Base-by-base conservation (phyloP, 2,113 vertebrate species). In the Bos indicus region DNA sequence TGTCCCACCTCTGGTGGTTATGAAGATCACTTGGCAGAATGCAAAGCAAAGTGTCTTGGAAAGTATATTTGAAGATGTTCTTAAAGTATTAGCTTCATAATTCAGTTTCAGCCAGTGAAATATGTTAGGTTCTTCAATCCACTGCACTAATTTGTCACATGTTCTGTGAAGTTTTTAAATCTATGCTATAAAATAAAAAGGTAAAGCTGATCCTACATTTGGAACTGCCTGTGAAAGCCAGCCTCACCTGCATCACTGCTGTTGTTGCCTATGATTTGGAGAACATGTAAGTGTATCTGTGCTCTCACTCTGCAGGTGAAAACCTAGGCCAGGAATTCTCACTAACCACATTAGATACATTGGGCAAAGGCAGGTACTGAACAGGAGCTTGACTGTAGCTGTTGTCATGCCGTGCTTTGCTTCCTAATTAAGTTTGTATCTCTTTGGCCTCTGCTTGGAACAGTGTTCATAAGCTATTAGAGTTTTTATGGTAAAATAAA, bases 401-500 rank as follows among this genome's bases (percentile, higher is more conserved):
- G 90, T 82, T 77, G 81, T 89, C 86, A 81, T 74, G 82, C 67
- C 86, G 89, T 71, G 91, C 91, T 97, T 96, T 83, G 94, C 93
- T 97, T 97, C 97, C 95, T 97, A 80, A 97, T 94, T 94, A 82
- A 85, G 88, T 97, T 97, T 95, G 94, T 94, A 89, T 2, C 8
- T 94, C 91, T 62, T 93, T 86, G 94, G 96, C 94, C 95, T 97
- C 91, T 96, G 94, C 97, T 25, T 3, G 89, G 96, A 97, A 97
- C 82, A 97, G 96, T 78, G 84, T 97, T 95, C 96, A 93, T 80
- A 91, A 43, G 94, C 95, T 91, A 74, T 97, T 95, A 80, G 92
- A 85, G 93, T 94, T 94, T 98, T 89, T 97, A 97, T 84, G 98
- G 94, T 97, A 98, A 98, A 93, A 96, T 98, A 98, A 98, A 98